Evolutionary conservation across 2,888 invertebrate genomes (phyloP).

Genomic region (Cacoxenus indagator): DNA sequence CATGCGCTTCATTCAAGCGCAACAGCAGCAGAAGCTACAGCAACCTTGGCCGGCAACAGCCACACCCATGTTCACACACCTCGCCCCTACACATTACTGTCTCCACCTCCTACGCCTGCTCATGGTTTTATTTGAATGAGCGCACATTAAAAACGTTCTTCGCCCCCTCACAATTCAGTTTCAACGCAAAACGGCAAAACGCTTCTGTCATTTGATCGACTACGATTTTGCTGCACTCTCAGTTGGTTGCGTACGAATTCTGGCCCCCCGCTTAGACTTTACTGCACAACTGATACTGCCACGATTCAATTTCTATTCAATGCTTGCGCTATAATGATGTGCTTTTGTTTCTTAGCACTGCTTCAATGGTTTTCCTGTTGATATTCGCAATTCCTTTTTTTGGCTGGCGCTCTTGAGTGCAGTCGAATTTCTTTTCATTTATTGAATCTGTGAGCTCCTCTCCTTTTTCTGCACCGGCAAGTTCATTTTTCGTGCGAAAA

Average conservation of each 20-base stretch:
- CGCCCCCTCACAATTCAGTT: not conserved
- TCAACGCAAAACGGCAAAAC: not conserved
- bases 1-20: slow-evolving; percentile 10
- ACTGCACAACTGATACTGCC: not conserved
- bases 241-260: not conserved
- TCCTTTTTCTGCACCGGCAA: not conserved
- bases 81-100: not conserved
- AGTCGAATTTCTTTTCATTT: slow-evolving; percentile 2
- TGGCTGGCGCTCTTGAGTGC: not conserved
- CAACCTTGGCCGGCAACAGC: not conserved
- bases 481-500: not conserved
- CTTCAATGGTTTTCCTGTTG: slow-evolving; percentile 7
- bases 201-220: not conserved
- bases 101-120: slow-evolving; percentile 36
- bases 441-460: not conserved
- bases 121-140: slow-evolving; percentile 61
- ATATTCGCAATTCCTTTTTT: not conserved
- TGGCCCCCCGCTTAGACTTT: too few relatives aligned
- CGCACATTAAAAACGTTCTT: slow-evolving; percentile 20
- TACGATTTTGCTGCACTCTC: not conserved
- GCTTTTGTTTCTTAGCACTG: slow-evolving; percentile 8
- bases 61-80: not conserved
- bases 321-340: slow-evolving; percentile 3
- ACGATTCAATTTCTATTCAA: not conserved
- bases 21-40: not conserved